Base-by-base conservation (phyloP, 2,888 invertebrate species). In the Acanthosepion esculentum region DNA sequence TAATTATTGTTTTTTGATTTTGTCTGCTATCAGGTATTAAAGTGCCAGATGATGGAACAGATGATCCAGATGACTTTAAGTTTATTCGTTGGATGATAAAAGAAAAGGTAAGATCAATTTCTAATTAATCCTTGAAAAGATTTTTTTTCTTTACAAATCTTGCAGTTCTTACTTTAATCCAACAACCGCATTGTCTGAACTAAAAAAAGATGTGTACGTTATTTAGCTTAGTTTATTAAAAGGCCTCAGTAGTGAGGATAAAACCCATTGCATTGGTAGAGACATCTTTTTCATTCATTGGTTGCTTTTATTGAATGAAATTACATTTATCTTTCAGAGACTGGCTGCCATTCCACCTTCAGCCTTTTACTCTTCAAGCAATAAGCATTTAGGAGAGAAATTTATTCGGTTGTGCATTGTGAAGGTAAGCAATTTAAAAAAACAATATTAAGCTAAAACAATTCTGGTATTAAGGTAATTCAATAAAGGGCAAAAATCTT, bases 11-110 rank as follows among this genome's bases (percentile, higher is more conserved):
- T 48, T 92, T 33, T 92, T 78, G 10, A n/a, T 10, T 78, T 50
- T 92, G 93, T 91, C 93, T 15, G 78, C 91, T 94, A 95, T 95
- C 96, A 95, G 98, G 98, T 96, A 98, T 98, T 96, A 98, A 98
- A 95, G 96, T 97, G 55, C 96, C 97, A 41, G 97, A 96, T 93
- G 96, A 97, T 95, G 96, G 96, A 1, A 95, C 96, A 26, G 97
- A 97, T 94, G 97, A 97, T 91, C 96, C 97, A 4, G 97, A 97
- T 95, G 99, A 99, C 98, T 99, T 99, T 97, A 98, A 98, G 96
- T 99, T 99, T 97, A 99, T 99, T 0, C 99, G 99, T 97, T 99
- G 99, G 98, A 98, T 99, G 98, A 98, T 98, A 0, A 99, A 98
- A 97, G 98, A 99, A 96, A 98, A 98, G 97, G 97, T 97, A 94